Percentiles rank a stretch among this genome's conserved stretches.
Evolutionary conservation across 2,797 vertebrate genomes (phyloP).

Genomic region (Echiichthys vipera): DNA sequence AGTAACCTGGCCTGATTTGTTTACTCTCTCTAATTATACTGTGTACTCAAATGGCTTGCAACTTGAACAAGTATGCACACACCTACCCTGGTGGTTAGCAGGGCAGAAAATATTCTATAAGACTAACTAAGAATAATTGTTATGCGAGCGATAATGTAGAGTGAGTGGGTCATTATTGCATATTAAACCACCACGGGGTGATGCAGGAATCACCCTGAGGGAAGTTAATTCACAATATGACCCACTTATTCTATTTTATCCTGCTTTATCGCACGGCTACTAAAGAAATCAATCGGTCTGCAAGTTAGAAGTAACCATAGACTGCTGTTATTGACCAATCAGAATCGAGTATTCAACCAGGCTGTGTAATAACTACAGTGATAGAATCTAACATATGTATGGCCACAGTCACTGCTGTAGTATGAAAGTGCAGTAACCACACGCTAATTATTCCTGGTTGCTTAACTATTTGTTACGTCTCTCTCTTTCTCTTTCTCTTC

Average conservation of each 20-base stretch:
- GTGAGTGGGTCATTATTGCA: too few species aligned
- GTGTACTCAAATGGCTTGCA: not conserved
- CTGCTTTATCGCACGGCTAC: too few species aligned
- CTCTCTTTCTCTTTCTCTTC: not conserved
- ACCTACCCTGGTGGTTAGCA: not conserved
- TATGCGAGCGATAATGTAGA: too few species aligned
- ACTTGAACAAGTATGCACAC: not conserved
- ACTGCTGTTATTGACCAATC: too few species aligned
- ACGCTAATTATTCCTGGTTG: not conserved
- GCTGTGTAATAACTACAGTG: too few species aligned
- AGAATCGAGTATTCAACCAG: too few species aligned
- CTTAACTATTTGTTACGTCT: slow-evolving; percentile 3
- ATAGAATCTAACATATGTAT: not conserved
- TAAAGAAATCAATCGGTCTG: too few species aligned
- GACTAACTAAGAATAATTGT: not conserved
- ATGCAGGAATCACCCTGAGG: too few species aligned
- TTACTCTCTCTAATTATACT: slow-evolving; percentile 17
- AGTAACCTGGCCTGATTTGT: slow-evolving; percentile 2
- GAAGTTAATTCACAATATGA: too few species aligned
- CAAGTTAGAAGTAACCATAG: too few species aligned
- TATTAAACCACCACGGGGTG: too few species aligned
- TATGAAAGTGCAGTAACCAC: not conserved
- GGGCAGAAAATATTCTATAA: not conserved
- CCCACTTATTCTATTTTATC: too few species aligned
- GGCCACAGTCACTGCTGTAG: not conserved